Conservation (phyloP, 2,888 invertebrate species). For the Euzophera pinguis region DNA sequence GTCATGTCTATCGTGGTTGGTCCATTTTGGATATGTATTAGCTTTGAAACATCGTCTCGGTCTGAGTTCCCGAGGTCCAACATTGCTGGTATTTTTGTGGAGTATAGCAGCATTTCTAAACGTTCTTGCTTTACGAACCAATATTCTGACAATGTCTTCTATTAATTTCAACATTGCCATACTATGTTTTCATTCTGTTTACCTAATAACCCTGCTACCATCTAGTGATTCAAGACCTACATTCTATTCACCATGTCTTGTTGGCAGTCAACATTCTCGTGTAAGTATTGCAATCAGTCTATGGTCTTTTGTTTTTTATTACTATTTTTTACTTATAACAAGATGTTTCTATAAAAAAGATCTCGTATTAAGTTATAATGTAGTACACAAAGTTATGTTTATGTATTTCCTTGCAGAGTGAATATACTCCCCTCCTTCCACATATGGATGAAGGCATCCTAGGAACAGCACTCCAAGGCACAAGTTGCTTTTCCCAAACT, state of each 20-base stretch:
- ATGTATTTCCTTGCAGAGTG: constrained; percentile 79
- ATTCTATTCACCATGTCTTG: constrained; percentile 68
- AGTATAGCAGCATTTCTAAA: constrained; percentile 83
- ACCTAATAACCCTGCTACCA: constrained; percentile 86
- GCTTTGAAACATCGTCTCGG: constrained; percentile 83
- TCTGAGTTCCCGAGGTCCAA: constrained; percentile 87
- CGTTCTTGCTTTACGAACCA: constrained; percentile 84
- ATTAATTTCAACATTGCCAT: constrained; percentile 82
- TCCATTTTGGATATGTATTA: constrained; percentile 88
- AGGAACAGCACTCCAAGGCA: constrained; percentile 91
- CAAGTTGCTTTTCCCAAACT: constrained; percentile 85
- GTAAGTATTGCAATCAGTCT: constrained; percentile 46
- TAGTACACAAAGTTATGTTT: no score
- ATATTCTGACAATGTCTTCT: constrained; percentile 68
- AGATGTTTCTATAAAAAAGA: no score
- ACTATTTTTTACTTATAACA: constrained; percentile 20
- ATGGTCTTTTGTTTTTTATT: no score
- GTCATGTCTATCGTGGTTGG: constrained; percentile 88
- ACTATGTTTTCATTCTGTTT: constrained; percentile 83
- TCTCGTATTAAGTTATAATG: no score
- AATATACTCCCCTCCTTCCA: constrained; percentile 82
- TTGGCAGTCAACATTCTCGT: constrained; percentile 74
- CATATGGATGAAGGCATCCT: constrained; percentile 85
- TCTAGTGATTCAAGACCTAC: constrained; percentile 71
- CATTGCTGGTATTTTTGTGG: constrained; percentile 84